Conservation (phyloP, 1,140 invertebrate species). For the Pogonus chalceus region DNA sequence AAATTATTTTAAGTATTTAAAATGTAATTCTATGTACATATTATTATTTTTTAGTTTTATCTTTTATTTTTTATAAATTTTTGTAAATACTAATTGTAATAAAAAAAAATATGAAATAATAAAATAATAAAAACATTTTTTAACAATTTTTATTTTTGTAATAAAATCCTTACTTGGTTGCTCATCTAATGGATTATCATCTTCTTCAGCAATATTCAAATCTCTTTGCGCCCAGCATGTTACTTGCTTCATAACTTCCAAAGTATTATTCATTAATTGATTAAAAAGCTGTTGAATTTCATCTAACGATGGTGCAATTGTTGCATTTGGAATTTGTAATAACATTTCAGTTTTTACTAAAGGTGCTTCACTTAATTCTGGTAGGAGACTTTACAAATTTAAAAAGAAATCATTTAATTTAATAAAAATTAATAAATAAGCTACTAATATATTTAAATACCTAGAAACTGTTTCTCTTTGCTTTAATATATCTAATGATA, state of each 20-base stretch:
- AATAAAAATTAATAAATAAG: constrained; percentile 23
- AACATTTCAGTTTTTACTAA: constrained; percentile 49
- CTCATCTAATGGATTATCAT: too few relatives aligned
- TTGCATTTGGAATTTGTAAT: constrained; percentile 50
- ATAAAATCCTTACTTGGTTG: too few relatives aligned
- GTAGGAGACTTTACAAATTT: constrained; percentile 34
- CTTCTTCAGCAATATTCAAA: constrained; percentile 13
- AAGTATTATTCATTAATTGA: constrained; percentile 50
- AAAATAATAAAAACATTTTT: too few relatives aligned
- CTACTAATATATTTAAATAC: constrained; percentile 25
- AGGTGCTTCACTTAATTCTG: constrained; percentile 36
- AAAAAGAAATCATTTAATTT: too few relatives aligned
- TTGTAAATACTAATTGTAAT: too few relatives aligned
- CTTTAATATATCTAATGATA: constrained; percentile 55
- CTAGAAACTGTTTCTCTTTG: constrained; percentile 46
- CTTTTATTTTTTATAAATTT: too few relatives aligned
- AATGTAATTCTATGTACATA: too few relatives aligned
- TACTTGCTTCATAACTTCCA: constrained; percentile 54
- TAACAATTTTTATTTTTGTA: too few relatives aligned
- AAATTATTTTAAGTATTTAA: too few relatives aligned
- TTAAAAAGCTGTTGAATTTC: constrained; percentile 62
- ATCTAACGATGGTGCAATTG: constrained; percentile 52
- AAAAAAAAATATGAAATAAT: too few relatives aligned
- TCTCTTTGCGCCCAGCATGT: constrained; percentile 56
- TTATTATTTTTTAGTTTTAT: too few relatives aligned